phyloP scores from a whole-genome alignment of 2,797 vertebrate genomes.

The Neoniphon sammara region DNA sequence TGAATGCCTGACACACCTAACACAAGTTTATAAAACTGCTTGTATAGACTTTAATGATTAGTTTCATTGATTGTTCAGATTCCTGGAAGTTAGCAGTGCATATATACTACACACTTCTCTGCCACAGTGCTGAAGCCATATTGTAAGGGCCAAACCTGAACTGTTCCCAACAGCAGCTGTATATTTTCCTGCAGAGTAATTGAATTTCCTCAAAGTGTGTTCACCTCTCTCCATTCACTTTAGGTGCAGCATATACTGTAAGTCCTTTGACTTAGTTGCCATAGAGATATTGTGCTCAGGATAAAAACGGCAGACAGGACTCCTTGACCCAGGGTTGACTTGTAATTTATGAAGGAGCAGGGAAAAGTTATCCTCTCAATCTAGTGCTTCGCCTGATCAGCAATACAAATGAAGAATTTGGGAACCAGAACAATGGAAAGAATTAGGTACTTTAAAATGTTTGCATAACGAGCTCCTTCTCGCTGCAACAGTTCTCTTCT shows the following conservation, averaged over 20 bases:
- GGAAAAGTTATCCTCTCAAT: slow-evolving; percentile 66
- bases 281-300: slow-evolving; percentile 76
- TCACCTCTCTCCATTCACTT: slow-evolving; percentile 65
- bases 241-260: slow-evolving; percentile 49
- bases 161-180: slow-evolving; percentile 68
- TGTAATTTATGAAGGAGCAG: slow-evolving; percentile 69
- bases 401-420: slow-evolving; percentile 80
- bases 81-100: not conserved
- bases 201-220: slow-evolving; percentile 71
- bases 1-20: not conserved
- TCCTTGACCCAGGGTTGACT: slow-evolving; percentile 79
- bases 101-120: slow-evolving; percentile 3
- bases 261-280: slow-evolving; percentile 77
- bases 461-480: slow-evolving; percentile 86
- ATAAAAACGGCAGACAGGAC: slow-evolving; percentile 68
- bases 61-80: slow-evolving; percentile 9
- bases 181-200: slow-evolving; percentile 62
- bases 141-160: slow-evolving; percentile 34
- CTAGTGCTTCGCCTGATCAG: slow-evolving; percentile 67
- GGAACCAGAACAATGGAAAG: slow-evolving; percentile 76
- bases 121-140: slow-evolving; percentile 4
- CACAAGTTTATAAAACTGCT: not conserved
- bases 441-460: slow-evolving; percentile 85
- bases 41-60: not conserved
- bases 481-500: slow-evolving; percentile 72